phyloP scores from a whole-genome alignment of 2,113 vertebrate species.

The Rousettus leschenaultii region DNA sequence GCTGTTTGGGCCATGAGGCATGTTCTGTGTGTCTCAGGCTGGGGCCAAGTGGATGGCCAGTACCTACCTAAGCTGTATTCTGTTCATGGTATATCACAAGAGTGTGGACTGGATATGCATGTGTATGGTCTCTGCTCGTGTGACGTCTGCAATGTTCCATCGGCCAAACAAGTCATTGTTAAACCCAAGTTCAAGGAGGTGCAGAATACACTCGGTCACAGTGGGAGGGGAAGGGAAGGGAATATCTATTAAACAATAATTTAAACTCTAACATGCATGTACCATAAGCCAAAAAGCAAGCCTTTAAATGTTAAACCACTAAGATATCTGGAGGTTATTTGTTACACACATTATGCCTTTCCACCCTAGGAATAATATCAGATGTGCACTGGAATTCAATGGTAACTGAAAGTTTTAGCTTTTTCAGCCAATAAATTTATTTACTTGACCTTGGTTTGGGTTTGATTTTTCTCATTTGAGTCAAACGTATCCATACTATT shows the following conservation, averaged over 20 bases:
- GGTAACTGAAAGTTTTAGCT: not conserved
- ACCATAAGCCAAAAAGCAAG: not conserved
- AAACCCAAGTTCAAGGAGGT: not conserved
- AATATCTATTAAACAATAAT: not conserved
- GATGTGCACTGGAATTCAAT: not conserved
- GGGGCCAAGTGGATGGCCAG: not conserved
- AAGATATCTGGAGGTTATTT: not conserved
- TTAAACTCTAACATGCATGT: not conserved
- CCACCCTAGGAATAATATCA: not conserved
- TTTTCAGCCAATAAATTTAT: not conserved
- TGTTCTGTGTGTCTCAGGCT: no score
- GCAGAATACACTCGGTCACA: not conserved
- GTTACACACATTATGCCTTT: not conserved
- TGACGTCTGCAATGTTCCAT: not conserved
- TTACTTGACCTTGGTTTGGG: not conserved
- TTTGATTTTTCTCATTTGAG: not conserved
- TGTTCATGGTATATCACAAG: not conserved
- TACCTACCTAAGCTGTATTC: not conserved
- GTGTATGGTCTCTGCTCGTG: not conserved
- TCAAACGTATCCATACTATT: not conserved
- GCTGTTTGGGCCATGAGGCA: not conserved
- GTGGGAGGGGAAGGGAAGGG: not conserved
- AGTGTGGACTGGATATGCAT: not conserved
- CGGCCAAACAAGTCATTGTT: not conserved
- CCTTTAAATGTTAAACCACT: not conserved